Conservation (phyloP, 2,797 vertebrate species). For the Cossypha dichroa region DNA sequence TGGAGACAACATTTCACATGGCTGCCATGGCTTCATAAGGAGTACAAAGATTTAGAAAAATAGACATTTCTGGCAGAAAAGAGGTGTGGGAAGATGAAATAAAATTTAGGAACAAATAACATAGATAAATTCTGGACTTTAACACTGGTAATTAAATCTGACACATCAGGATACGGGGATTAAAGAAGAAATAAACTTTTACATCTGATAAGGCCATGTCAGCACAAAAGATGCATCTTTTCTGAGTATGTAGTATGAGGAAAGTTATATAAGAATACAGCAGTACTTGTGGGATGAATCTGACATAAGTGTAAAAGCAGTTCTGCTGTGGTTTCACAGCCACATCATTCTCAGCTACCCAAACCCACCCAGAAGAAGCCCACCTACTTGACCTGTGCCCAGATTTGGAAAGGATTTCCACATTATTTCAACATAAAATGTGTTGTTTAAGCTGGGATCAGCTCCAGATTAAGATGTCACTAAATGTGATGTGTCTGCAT, state of each 20-base stretch:
- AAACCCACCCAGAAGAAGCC: neutral
- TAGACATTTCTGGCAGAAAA: neutral
- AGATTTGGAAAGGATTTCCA: slow-evolving; percentile 1
- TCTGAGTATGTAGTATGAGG: neutral
- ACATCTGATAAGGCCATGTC: neutral
- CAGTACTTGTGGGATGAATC: neutral
- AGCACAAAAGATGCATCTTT: neutral
- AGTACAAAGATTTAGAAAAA: neutral
- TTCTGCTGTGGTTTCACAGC: neutral
- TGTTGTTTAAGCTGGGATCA: neutral
- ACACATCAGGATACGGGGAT: neutral
- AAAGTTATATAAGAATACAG: neutral
- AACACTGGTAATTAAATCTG: neutral
- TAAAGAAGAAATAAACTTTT: neutral
- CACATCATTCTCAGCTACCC: neutral
- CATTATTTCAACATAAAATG: neutral
- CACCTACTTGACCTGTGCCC: neutral
- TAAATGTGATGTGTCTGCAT: neutral
- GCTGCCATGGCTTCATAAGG: neutral
- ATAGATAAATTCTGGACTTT: neutral
- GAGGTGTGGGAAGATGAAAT: neutral
- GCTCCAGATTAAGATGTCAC: neutral
- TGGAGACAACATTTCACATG: accelerated
- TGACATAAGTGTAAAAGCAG: neutral
- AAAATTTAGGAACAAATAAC: neutral